A percentile compares a stretch with the other conserved stretches of the same genome.
phyloP scores from a whole-genome alignment of 2,888 invertebrate species.

The Chymomyza fuscimana region DNA sequence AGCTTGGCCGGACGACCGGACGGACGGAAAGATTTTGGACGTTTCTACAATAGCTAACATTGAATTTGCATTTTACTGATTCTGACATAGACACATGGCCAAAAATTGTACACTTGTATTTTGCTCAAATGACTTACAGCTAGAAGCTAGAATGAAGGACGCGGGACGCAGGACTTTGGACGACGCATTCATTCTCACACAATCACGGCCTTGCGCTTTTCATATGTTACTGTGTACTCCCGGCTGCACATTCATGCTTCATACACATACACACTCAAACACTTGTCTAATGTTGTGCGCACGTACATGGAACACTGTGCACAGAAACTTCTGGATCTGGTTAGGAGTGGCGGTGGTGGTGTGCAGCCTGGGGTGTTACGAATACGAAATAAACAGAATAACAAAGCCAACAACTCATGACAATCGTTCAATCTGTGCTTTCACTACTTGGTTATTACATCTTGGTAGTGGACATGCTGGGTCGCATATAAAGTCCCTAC shows the following conservation, averaged over 20 bases:
- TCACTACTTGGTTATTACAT: constrained; percentile 7
- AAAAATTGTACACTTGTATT: constrained; percentile 47
- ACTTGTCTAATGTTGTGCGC: constrained; percentile 15
- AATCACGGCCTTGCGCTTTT: constrained; percentile 45
- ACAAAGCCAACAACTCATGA: constrained; percentile 51
- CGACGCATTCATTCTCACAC: constrained; percentile 19
- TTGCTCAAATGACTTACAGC: constrained; percentile 44
- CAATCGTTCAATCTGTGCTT: constrained; percentile 56
- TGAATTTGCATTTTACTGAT: constrained; percentile 59
- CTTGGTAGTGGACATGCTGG: constrained; percentile 5
- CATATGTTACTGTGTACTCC: constrained; percentile 36
- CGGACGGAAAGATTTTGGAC: constrained; percentile 28
- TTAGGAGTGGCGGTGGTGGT: not conserved
- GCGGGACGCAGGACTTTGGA: not conserved
- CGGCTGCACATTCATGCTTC: not conserved
- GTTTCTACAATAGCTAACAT: constrained; percentile 52
- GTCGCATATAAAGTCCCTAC: constrained; percentile 4
- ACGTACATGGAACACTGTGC: constrained; percentile 8
- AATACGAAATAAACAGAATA: constrained; percentile 52
- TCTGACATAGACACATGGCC: constrained; percentile 61
- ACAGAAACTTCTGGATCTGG: not conserved
- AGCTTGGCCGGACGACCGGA: constrained; percentile 2
- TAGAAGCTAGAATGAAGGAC: constrained; percentile 1
- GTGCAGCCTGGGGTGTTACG: constrained; percentile 7
- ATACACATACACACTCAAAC: constrained; percentile 2